Conservation (phyloP, 2,113 vertebrate species). For the Heterocephalus glaber region DNA sequence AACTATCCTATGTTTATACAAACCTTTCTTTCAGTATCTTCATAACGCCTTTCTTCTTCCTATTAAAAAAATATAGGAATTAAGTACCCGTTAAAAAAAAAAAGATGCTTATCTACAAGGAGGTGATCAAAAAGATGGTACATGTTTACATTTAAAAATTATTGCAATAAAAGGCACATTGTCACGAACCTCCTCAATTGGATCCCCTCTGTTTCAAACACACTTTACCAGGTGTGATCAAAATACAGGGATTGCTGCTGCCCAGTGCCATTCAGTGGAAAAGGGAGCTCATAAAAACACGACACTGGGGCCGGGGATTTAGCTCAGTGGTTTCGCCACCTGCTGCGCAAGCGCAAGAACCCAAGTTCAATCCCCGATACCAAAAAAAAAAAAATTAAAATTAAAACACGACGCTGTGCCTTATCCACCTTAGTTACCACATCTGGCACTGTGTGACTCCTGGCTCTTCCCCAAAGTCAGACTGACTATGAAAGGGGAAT, state of each 20-base stretch:
- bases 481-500: not conserved
- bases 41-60: constrained; percentile 34
- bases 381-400: no score
- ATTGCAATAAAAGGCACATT: not conserved
- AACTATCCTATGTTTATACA: constrained; percentile 52
- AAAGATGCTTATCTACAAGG: not conserved
- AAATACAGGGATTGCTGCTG: not conserved
- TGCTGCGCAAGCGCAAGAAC: no score
- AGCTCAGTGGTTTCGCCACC: no score
- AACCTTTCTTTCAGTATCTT: constrained; percentile 69
- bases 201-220: not conserved
- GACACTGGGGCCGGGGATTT: no score
- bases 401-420: not conserved
- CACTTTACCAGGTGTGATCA: not conserved
- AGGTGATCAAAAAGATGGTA: not conserved
- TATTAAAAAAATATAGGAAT: not conserved
- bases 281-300: not conserved
- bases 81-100: not conserved
- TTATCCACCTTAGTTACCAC: not conserved
- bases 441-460: not conserved
- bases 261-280: not conserved
- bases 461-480: not conserved
- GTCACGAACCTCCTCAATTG: not conserved
- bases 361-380: no score
- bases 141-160: not conserved